These are phyloP conservation scores for Orthosia gothica DNA, from an alignment of 2,888 invertebrate genomes.

Conservation along the genomic window DNA sequence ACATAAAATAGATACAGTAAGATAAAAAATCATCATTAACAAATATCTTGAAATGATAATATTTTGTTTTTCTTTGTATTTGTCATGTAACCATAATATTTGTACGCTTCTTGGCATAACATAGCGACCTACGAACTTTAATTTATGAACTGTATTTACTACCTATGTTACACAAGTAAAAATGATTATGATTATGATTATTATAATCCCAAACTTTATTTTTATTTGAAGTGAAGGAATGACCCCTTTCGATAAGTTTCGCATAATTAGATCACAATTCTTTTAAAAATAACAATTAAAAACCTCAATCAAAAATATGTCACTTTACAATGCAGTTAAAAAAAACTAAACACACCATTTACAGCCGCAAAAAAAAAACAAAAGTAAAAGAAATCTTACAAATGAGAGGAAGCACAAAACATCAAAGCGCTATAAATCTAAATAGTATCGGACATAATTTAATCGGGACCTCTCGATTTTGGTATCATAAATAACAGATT, in stretches of 20 bases:
- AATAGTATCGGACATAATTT: constrained; percentile 89
- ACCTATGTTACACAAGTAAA: too few relatives aligned
- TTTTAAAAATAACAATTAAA: constrained; percentile 45
- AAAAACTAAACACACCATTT: constrained; percentile 65
- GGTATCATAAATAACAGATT: constrained; percentile 90
- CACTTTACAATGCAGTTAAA: constrained; percentile 60
- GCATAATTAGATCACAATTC: constrained; percentile 10
- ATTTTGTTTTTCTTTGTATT: too few relatives aligned
- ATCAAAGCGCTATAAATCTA: constrained; percentile 85
- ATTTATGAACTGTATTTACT: too few relatives aligned
- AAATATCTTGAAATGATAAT: too few relatives aligned
- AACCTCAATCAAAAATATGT: constrained; percentile 64
- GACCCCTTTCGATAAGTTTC: neutral
- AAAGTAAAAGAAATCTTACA: constrained; percentile 76
- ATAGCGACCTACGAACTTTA: too few relatives aligned
- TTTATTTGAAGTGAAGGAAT: neutral
- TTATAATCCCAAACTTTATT: neutral
- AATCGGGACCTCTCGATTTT: constrained; percentile 90
- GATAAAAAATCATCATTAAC: too few relatives aligned
- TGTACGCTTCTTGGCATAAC: too few relatives aligned
- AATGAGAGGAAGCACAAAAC: constrained; percentile 83
- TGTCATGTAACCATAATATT: too few relatives aligned
- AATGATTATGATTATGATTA: too few relatives aligned
- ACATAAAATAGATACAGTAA: too few relatives aligned
- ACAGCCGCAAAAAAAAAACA: constrained; percentile 64